Evolutionary conservation across 2,113 vertebrate genomes (phyloP).

Genomic region (Mugil cephalus): DNA sequence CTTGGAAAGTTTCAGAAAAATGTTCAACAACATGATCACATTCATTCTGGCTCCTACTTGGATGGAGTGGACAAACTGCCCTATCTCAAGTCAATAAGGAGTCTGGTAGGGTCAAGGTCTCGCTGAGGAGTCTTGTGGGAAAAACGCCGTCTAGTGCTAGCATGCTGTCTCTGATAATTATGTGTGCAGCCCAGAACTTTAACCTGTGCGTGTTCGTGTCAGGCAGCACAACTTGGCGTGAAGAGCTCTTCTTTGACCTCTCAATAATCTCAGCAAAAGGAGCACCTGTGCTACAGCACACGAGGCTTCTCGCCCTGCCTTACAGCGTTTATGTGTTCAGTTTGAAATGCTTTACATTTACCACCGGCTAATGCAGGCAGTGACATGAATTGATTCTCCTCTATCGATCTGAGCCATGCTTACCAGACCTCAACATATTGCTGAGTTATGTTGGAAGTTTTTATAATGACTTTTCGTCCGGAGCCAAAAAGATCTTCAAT

Average conservation of each 20-base stretch:
- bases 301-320: slow-evolving; percentile 8
- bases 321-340: slow-evolving; percentile 29
- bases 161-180: slow-evolving; percentile 24
- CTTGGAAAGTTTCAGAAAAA: not conserved
- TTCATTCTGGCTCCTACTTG: not conserved
- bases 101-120: slow-evolving; percentile 32
- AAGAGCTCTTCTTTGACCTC: slow-evolving; percentile 46
- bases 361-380: slow-evolving; percentile 60
- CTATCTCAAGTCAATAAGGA: slow-evolving; percentile 1
- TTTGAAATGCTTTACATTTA: slow-evolving; percentile 68
- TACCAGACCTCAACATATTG: slow-evolving; percentile 74
- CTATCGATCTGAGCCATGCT: slow-evolving; percentile 68
- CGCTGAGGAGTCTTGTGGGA: not conserved
- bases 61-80: not conserved
- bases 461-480: slow-evolving; percentile 70
- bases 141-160: slow-evolving; percentile 9
- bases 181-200: not conserved
- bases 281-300: not conserved
- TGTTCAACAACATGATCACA: not conserved
- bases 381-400: slow-evolving; percentile 73
- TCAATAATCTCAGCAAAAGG: slow-evolving; percentile 2
- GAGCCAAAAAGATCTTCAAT: slow-evolving; percentile 68
- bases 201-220: slow-evolving; percentile 43
- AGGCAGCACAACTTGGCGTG: slow-evolving; percentile 22
- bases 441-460: slow-evolving; percentile 76